phyloP scores from a whole-genome alignment of 1,140 invertebrate species.

The Conus betulinus region DNA sequence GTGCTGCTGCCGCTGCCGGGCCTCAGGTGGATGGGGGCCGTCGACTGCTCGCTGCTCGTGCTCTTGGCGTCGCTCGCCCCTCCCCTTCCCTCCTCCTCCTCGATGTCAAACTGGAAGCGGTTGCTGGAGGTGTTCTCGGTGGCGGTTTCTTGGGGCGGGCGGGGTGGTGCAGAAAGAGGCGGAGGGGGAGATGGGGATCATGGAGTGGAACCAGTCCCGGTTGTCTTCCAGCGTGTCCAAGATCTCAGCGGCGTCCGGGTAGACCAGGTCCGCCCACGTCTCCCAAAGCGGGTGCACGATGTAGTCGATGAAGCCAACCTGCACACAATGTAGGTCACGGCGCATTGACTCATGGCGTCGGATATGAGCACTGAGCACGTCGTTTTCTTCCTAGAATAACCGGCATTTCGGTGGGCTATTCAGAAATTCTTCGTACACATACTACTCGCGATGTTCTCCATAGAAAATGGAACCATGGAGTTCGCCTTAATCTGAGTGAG shows the following conservation, averaged over 20 bases:
- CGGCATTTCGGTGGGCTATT: too few relatives aligned
- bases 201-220: conserved; percentile 93
- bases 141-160: conserved; percentile 64
- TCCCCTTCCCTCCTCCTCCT: conserved; percentile 59
- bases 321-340: conserved; percentile 34
- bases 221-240: conserved; percentile 98
- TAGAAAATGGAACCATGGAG: too few relatives aligned
- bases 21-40: not conserved
- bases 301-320: conserved; percentile 99
- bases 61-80: conserved; percentile 18
- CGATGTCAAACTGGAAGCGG: conserved; percentile 67
- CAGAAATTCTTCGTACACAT: too few relatives aligned
- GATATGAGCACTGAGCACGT: too few relatives aligned
- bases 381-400: too few relatives aligned
- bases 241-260: conserved; percentile 98
- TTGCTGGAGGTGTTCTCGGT: not conserved
- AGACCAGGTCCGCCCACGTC: conserved; percentile 98
- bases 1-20: conserved; percentile 18
- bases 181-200: conserved; percentile 80
- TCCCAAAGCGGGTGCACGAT: conserved; percentile 99
- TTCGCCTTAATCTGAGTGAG: too few relatives aligned
- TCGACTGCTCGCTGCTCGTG: conserved; percentile 37
- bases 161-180: conserved; percentile 65
- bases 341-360: too few relatives aligned
- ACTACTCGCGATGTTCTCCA: too few relatives aligned